Percentiles rank a stretch among this genome's conserved stretches.
These are phyloP conservation scores for Sprattus sprattus DNA, from an alignment of 2,113 vertebrate genomes.

Conservation along the genomic window DNA sequence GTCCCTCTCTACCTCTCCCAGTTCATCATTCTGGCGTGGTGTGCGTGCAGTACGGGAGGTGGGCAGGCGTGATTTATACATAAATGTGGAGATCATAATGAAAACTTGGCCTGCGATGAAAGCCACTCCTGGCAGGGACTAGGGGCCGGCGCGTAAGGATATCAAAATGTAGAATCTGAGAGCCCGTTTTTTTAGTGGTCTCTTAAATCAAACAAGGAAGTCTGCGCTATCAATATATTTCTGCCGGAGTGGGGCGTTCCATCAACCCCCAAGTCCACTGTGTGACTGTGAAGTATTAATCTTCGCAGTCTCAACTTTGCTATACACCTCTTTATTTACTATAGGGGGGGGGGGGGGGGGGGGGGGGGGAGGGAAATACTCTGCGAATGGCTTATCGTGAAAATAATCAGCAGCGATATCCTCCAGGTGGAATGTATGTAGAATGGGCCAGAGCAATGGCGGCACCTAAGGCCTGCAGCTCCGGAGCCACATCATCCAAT, in stretches of 20 bases:
- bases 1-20: not conserved
- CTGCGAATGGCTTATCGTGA: not conserved
- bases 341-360: not conserved
- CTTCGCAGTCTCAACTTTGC: not conserved
- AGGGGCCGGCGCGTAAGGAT: not conserved
- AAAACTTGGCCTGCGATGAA: constrained; percentile 33
- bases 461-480: not conserved
- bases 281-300: not conserved
- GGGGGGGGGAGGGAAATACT: not conserved
- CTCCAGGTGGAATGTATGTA: not conserved
- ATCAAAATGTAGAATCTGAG: constrained; percentile 13
- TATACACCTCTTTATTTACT: not conserved
- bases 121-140: not conserved
- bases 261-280: not conserved
- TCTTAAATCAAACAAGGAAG: constrained; percentile 12
- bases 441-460: not conserved
- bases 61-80: constrained; percentile 32
- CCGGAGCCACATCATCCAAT: not conserved
- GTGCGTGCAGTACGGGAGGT: not conserved
- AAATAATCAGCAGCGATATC: not conserved
- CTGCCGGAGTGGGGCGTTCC: not conserved
- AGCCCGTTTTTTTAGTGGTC: not conserved
- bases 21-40: constrained; percentile 12
- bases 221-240: not conserved
- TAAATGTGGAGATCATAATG: constrained; percentile 18